phyloP scores from a whole-genome alignment of 2,888 invertebrate species.

The Acheta domesticus region DNA sequence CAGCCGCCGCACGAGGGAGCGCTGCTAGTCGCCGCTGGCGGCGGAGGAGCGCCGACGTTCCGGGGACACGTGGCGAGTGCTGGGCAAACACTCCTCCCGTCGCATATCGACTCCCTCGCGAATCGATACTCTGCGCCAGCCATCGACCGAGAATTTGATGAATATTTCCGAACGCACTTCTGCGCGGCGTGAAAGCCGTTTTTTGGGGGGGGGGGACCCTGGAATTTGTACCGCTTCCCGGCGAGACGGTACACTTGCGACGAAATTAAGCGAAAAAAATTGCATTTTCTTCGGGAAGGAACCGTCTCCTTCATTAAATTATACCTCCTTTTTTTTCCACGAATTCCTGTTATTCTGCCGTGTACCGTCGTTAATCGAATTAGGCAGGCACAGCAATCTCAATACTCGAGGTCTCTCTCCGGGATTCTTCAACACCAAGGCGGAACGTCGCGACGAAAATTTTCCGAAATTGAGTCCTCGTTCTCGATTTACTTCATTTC shows the following conservation, averaged over 20 bases:
- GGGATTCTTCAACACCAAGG: no score
- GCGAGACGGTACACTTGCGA: background rate
- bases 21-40: background rate
- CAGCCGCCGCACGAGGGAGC: no score
- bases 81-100: background rate
- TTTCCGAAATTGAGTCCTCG: slow-evolving; percentile 8
- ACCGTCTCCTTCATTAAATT: slow-evolving; percentile 1
- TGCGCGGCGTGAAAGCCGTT: background rate
- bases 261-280: background rate
- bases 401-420: no score
- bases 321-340: background rate
- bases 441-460: background rate
- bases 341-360: no score
- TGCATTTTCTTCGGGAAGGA: background rate
- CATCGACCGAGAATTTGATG: background rate
- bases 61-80: background rate
- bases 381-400: no score
- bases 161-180: background rate
- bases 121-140: background rate
- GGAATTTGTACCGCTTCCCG: background rate
- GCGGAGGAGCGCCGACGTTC: background rate
- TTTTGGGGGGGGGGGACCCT: no score
- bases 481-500: background rate
- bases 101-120: background rate
- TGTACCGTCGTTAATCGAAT: no score